Conservation (phyloP, 2,113 vertebrate species). For the Dolichotis patagonum region DNA sequence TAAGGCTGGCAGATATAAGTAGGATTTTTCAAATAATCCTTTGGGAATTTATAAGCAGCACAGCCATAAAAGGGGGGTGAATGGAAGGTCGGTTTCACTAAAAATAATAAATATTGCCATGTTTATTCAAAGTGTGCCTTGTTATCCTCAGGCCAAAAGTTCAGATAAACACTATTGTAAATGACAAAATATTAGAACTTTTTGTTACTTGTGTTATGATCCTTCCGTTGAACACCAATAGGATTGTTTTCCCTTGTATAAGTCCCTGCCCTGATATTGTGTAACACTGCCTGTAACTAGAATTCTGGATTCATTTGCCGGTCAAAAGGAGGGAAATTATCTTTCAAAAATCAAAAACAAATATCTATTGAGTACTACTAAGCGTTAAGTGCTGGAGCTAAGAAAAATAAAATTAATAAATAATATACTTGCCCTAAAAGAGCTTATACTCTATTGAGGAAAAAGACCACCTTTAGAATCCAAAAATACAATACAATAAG, state of each 20-base stretch:
- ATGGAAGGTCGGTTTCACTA: constrained; percentile 88
- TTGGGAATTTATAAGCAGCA: constrained; percentile 89
- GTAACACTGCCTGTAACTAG: constrained; percentile 63
- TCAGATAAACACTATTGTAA: constrained; percentile 87
- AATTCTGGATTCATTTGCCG: constrained; percentile 63
- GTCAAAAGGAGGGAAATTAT: constrained; percentile 79
- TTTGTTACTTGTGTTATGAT: constrained; percentile 86
- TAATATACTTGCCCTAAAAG: constrained; percentile 70
- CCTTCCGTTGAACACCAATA: constrained; percentile 85
- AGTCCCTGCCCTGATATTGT: constrained; percentile 80
- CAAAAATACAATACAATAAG: neutral
- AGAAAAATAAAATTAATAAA: constrained; percentile 35
- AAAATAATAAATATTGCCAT: constrained; percentile 90
- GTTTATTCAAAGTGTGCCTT: constrained; percentile 90
- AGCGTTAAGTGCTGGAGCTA: neutral
- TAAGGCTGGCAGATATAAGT: constrained; percentile 89
- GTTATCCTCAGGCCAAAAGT: constrained; percentile 86
- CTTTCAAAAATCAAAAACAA: constrained; percentile 67
- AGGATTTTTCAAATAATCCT: constrained; percentile 89
- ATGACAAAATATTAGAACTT: constrained; percentile 88
- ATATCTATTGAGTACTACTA: constrained; percentile 46
- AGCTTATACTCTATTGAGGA: constrained; percentile 62
- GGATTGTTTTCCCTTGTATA: constrained; percentile 76
- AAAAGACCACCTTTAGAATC: constrained; percentile 21
- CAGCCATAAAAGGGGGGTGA: constrained; percentile 89